These are phyloP conservation scores for Gambusia holbrooki DNA, from an alignment of 2,113 vertebrate species.

Conservation along the genomic window DNA sequence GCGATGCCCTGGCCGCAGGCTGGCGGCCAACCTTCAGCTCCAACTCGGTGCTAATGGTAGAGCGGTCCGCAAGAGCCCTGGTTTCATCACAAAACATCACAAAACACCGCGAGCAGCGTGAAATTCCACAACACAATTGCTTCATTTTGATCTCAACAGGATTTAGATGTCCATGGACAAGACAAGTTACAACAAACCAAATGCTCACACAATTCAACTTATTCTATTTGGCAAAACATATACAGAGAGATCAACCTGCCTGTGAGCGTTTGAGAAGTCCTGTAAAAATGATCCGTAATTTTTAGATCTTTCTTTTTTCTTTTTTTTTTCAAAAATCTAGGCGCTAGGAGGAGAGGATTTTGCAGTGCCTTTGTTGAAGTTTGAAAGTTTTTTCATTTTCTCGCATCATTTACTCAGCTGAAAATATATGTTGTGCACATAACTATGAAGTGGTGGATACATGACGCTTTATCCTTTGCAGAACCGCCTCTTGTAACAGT, in stretches of 20 bases:
- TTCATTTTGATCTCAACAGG: no score
- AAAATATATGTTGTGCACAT: not conserved
- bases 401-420: not conserved
- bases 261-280: not conserved
- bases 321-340: not conserved
- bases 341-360: not conserved
- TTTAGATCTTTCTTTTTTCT: not conserved
- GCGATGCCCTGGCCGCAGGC: constrained; percentile 37
- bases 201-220: not conserved
- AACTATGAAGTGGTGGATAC: not conserved
- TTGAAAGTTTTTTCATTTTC: not conserved
- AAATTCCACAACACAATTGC: not conserved
- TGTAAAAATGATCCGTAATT: not conserved
- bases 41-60: constrained; percentile 33
- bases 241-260: not conserved
- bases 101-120: not conserved
- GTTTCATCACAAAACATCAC: not conserved
- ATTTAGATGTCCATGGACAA: not conserved
- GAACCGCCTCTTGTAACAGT: not conserved
- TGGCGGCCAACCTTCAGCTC: constrained; percentile 44
- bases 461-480: not conserved
- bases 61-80: constrained; percentile 19
- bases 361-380: not conserved
- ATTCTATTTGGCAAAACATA: not conserved
- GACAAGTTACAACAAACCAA: not conserved